Evolutionary conservation across 2,888 invertebrate genomes (phyloP), one percentile per base, ranked within the genome.

Genomic region (Salticus scenicus): DNA sequence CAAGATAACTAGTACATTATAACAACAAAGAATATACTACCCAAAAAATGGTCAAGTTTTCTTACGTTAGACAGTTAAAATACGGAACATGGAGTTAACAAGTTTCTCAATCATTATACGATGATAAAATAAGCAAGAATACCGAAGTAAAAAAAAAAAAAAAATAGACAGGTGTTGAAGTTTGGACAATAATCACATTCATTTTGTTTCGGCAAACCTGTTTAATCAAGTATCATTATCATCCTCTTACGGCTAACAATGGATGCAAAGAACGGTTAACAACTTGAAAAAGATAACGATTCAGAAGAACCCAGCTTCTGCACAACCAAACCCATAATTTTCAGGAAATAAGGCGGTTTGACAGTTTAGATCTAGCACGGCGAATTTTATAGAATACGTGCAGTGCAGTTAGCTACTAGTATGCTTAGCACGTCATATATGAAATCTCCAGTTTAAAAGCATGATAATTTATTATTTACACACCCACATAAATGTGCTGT

Each of bases 181-280:
- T 24, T 57, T 57, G 57, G 57, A 57, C 57, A 57, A 57, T 57
- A 1, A 57, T 57, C 57, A 57, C 57, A 57, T 57, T 24, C 57
- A 57, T 57, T 57, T 57, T 24, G 57, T 24, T 24, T 20, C 24
- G 57, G 24, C 8, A 12, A 57, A 57, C 57, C 57, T 24, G 57
- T 57, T 57, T 57, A 57, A 57, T 57, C 57, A 24, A 24, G 57
- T 24, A 17, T 57, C 57, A 24, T 57, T 57, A 57, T 57, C 57
- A 57, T 57, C 24, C 57, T 57, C 24, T 24, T 20, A 20, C 24
- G 4, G 24, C 4, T 24, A 57, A 57, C 57, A 57, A 57, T 24
- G 57, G 24, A 57, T 57, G 4, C 57, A 57, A 2, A 57, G 24
- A 57, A 12, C 24, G 57, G 8, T 57, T 57, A 57, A 57, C 57